Evolutionary conservation across 2,888 invertebrate genomes (phyloP), one percentile per base, ranked within the genome.

Genomic region (Pandemis cinnamomeana): DNA sequence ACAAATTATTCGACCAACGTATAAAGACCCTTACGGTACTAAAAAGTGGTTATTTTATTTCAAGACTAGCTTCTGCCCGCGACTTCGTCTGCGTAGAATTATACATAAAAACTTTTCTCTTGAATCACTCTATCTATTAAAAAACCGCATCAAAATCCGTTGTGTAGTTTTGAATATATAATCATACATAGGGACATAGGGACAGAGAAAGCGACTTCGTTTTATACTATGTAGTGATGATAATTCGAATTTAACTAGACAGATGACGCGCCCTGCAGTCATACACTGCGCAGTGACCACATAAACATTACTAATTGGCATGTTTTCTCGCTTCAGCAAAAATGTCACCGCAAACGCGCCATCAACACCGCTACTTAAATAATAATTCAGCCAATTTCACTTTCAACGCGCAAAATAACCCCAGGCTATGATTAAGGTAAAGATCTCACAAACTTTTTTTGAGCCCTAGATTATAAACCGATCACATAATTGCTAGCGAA

Each of bases 341-440:
- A 74, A 74, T 74, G 74, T 67, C 74, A 74, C 70, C 46, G 20
- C 15, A 15, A 36, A 61, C 48, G 42, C 0, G 66, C 61, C 36
- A 67, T 44, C 62, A 20, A 70, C 70, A 70, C 61, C 11, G 10
- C 20, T 48, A 67, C 67, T 67, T 61, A 74, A 67, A 64, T 11
- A 46, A 46, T 63, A 68, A 55, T 55, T 36, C 71, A 7, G 15
- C 60, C 27, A 72, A 61, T 58, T 73, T 70, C 13, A 51, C 66
- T 70, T 70, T 70, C 70, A 73, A 73, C 72, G 63, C 70, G 44
- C 64, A 66, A 42, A n/a, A 15, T 10, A 15, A 11, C 53, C 51
- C 7, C 8, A 20, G 66, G 20, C 61, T 66, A 63, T 61, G 69
- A 60, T 70, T 61, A 71, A 67, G 10, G 44, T 36, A 61, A 67